Evolutionary conservation across 2,113 vertebrate genomes (phyloP), one percentile per base, ranked within the genome.

Genomic region (Zosterops borbonicus): DNA sequence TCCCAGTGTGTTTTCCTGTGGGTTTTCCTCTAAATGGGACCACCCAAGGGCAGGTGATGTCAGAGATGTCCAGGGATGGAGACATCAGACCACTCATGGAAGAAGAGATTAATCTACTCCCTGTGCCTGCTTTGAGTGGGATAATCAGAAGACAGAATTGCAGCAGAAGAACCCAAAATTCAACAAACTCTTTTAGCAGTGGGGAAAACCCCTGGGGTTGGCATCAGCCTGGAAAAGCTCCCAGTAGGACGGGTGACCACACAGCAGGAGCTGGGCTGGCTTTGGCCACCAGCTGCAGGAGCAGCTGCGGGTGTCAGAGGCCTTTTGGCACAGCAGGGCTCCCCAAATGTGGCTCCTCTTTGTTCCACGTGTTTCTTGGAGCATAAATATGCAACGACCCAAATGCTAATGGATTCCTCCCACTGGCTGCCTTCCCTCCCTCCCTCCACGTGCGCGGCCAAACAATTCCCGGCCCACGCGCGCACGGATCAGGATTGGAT

Each of bases 331-430:
- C 83, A 83, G 77, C 62, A 25, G 70, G 71, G 81, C 82, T 94
- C 83, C 77, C 13, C 16, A 3, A 3, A 59, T 73, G 95, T 68
- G 95, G 77, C 92, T 95, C 90, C 92, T 95, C 91, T 98, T 97
- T 95, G 94, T 96, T 93, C 95, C 87, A 85, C 24, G 39, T 87
- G 87, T 59, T 94, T 96, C 19, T 33, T 3, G 28, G 49, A 93
- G 78, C 92, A 85, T 91, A 95, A 97, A 97, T 95, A 95, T 76
- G 87, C 90, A 92, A 78, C 35, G 58, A 63, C 37, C 63, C 17
- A 96, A 98, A 97, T 97, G 94, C 94, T 92, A 93, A 96, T 96
- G 90, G 91, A 91, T 95, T 93, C 94, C 94, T 97, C 95, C 95
- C 81, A 82, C 91, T 47, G 62, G 42, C 1, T 1, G 70, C 80